Conservation (phyloP, 2,113 vertebrate genomes). For the Gymnobelideus leadbeateri region DNA sequence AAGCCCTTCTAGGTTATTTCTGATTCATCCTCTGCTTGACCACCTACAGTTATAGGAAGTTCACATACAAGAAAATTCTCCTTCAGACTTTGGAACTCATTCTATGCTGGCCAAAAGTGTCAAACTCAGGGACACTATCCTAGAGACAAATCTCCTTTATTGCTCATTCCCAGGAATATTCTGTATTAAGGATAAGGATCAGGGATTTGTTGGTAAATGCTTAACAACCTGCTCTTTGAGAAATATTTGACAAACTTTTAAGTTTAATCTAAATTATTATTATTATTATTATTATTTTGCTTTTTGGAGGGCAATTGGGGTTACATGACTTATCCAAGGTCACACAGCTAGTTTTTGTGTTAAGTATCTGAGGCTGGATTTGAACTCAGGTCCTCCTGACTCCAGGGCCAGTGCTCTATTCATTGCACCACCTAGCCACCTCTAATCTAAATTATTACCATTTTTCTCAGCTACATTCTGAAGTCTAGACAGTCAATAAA, state of each 20-base stretch:
- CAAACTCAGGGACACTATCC: neutral
- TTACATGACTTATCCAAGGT: no score
- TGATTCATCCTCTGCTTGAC: neutral
- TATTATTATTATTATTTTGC: no score
- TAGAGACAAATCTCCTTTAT: neutral
- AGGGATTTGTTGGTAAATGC: neutral
- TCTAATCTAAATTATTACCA: neutral
- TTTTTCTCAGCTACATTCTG: neutral
- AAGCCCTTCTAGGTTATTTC: neutral
- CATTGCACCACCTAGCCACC: no score
- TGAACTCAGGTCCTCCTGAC: no score
- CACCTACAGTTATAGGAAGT: neutral
- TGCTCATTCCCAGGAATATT: neutral
- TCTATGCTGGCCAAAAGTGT: neutral
- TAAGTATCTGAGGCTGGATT: no score
- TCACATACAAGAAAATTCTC: neutral
- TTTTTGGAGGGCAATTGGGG: no score
- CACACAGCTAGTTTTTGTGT: no score
- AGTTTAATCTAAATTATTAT: neutral
- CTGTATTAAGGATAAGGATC: constrained; percentile 1
- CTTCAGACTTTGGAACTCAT: neutral
- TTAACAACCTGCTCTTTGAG: neutral
- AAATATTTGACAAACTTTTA: neutral
- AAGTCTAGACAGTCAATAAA: neutral
- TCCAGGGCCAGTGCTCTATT: no score